Base-by-base conservation (phyloP, 2,797 vertebrate genomes). In the Pygocentrus nattereri region DNA sequence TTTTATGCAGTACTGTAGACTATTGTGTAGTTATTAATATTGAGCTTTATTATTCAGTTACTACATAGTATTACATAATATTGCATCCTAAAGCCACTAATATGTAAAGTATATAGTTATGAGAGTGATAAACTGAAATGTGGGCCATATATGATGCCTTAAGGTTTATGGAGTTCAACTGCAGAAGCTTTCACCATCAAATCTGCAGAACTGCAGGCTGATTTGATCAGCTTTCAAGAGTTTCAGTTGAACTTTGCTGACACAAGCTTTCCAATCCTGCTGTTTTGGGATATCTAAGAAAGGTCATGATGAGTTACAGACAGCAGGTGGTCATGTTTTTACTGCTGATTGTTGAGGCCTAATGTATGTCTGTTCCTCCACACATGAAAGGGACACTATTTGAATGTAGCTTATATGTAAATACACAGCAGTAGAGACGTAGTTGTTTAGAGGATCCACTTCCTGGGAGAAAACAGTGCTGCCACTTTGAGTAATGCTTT, bases 281-380 rank as follows among this genome's bases (percentile, higher is more conserved):
- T 84, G 59, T 74, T 73, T 34, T 73, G 34, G 73, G 76, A 78
- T 38, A 30, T 47, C 47, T 67, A 67, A 77, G 61, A 58, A 65
- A 68, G 56, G 27, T 74, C 25, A 74, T 12, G 41, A 1, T 44
- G 2, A 44, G 8, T 11, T 11, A 44, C 11, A 78, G 74, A 65
- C 13, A 70, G 47, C 44, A 78, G 62, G 52, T 78, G 54, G 52
- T 78, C 54, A 27, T 78, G 79, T 62, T 73, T 27, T 41, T 44
- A 44, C 47, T 76, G 59, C 49, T 76, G 62, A 54, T 44, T 65
- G 54, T 71, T 74, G 78, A 68, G 52, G 30, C 73, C 82, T 38
- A 77, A 68, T 80, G 76, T 34, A 72, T 44, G 19, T 59, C 58
- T 74, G 54, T 38, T 41, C 6, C 10, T 74, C 61, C 18, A 41